Base-by-base conservation (phyloP, 2,797 vertebrate genomes). In the Chelidonichthys spinosus region DNA sequence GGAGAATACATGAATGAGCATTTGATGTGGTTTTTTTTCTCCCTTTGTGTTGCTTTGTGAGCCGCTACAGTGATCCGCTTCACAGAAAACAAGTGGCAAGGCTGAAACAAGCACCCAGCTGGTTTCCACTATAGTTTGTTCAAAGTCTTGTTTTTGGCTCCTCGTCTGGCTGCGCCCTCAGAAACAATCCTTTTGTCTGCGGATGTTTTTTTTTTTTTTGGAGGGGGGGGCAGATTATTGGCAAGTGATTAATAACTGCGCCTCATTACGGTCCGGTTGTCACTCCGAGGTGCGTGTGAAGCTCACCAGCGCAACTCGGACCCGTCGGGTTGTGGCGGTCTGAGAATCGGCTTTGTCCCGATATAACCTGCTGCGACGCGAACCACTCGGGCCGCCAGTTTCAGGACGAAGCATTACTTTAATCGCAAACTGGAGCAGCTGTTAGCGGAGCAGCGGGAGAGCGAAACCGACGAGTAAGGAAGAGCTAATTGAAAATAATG, bases 401-500 rank as follows among this genome's bases (percentile, higher is more conserved):
- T 74, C 43, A 72, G 62, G 62, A 59, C 17, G 6, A 17, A 44
- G 44, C 36, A 46, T 46, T 68, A 62, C 63, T 44, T 75, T 76
- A 25, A 63, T 65, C 65, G 67, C 46, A 71, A 62, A 44, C 33
- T 13, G 17, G 42, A 67, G 59, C 63, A 53, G 49, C 13, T 62
- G 40, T 52, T 55, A 63, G 53, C 35, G 43, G 9, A 54, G 46
- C 37, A 37, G 59, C 39, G 25, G 46, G 5, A 2, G 32, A 74
- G 46, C 50, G 72, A 69, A 72, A 76, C 43, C 43, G 43, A 53
- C 50, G 49, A 39, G 66, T 74, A 74, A 63, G 7, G 39, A 58
- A 62, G 36, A 40, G 58, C 69, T 83, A 56, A 86, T 85, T 87
- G 83, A 85, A 91, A 80, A 77, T 78, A 85, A 88, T 73, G 81